These are phyloP conservation scores for Melinaea menophilus DNA, from an alignment of 2,888 invertebrate species.

Conservation along the genomic window DNA sequence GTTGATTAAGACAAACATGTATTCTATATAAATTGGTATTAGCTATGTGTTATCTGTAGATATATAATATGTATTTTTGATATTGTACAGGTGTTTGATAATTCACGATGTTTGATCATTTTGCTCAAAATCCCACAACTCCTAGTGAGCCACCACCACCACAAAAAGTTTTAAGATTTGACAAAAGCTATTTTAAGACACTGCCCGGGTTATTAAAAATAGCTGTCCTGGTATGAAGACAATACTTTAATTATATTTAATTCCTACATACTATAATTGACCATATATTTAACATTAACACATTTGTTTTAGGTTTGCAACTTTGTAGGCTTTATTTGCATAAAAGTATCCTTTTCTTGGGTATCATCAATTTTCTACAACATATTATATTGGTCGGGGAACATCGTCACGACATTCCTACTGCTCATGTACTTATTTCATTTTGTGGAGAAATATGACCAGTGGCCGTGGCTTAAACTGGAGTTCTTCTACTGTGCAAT, in stretches of 20 bases:
- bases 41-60: too few species aligned
- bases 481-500: slow-evolving; percentile 85
- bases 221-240: slow-evolving; percentile 79
- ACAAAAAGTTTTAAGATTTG: slow-evolving; percentile 83
- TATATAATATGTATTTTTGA: background rate
- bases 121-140: slow-evolving; percentile 41
- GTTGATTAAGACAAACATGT: too few species aligned
- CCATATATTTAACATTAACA: background rate
- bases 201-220: slow-evolving; percentile 86
- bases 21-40: too few species aligned
- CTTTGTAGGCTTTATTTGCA: slow-evolving; percentile 88
- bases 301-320: slow-evolving; percentile 77
- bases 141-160: slow-evolving; percentile 64
- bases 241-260: background rate
- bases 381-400: slow-evolving; percentile 87
- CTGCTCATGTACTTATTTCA: slow-evolving; percentile 88
- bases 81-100: slow-evolving; percentile 8
- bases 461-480: slow-evolving; percentile 89
- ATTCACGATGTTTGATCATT: slow-evolving; percentile 55
- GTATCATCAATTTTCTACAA: slow-evolving; percentile 86
- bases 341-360: slow-evolving; percentile 80
- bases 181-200: slow-evolving; percentile 82
- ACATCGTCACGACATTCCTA: slow-evolving; percentile 86
- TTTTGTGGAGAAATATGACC: slow-evolving; percentile 87
- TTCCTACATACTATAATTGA: background rate